Evolutionary conservation across 2,888 invertebrate genomes (phyloP), one percentile per base, ranked within the genome.

Genomic region (Acanthosepion esculentum): DNA sequence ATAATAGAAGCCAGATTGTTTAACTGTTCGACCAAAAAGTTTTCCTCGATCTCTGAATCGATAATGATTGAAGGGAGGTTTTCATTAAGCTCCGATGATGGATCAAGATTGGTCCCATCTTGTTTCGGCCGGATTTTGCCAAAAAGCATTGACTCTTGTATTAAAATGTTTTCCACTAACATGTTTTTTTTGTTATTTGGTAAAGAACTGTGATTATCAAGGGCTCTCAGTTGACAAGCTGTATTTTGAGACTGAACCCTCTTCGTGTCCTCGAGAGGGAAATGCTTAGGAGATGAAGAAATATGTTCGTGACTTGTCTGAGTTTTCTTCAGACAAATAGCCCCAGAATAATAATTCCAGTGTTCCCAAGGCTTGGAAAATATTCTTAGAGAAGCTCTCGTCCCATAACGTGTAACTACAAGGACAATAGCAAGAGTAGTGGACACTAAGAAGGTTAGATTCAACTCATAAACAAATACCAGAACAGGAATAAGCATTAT

Each of bases 401-500:
- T 92, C 18, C 48, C 48, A 92, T 92, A 92, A 50, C 92, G 92
- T 7, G 48, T 50, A 7, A 92, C 50, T 18, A 92, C 48, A 26
- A 92, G 50, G 29, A 92, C 92, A 50, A 92, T 8, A 18, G 92
- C 92, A 92, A 92, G 92, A 29, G 48, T 92, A n/a, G 92, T 92
- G 10, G 48, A 92, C 6, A 92, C 48, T 50, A 92, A 92, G 41
- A 92, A 33, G n/a, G 92, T 50, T 29, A 50, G 29, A 92, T 92
- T 92, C 8, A 50, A 92, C n/a, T 92, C 92, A 92, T n/a, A 92
- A n/a, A 92, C 50, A 12, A 92, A 50, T 41, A 92, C 50, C 23
- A 92, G 92, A 29, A 92, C 92, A 92, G 92, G 29, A 92, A 50
- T 26, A 15, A 92, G 50, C 92, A 92, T 92, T 92, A 50, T 92